Evolutionary conservation across 2,888 invertebrate genomes (phyloP).

Genomic region (Caradrina kadenii): DNA sequence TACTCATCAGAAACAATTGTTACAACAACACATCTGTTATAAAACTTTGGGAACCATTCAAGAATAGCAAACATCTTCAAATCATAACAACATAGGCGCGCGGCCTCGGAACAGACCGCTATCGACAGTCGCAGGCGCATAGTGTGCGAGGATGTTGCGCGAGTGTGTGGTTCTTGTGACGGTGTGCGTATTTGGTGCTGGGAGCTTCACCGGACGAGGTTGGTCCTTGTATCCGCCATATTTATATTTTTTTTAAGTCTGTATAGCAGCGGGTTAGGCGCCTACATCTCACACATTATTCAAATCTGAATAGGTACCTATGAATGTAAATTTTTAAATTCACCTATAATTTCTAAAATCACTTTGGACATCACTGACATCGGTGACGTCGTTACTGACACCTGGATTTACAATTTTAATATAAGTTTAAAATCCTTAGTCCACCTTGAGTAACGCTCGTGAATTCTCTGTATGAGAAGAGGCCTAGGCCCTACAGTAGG

Average conservation of each 20-base stretch:
- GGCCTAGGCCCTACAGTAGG: too few relatives aligned
- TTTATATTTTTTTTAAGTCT: not conserved
- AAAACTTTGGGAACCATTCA: conserved; percentile 73
- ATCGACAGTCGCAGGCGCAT: conserved; percentile 54
- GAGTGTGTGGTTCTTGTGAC: conserved; percentile 59
- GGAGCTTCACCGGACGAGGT: conserved; percentile 67
- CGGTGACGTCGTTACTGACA: too few relatives aligned
- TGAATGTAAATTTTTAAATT: too few relatives aligned
- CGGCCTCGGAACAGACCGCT: conserved; percentile 63
- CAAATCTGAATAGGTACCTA: too few relatives aligned
- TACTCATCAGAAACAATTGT: conserved; percentile 1
- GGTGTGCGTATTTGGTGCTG: conserved; percentile 59
- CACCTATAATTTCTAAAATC: too few relatives aligned
- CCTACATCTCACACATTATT: too few relatives aligned
- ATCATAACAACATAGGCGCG: conserved; percentile 76
- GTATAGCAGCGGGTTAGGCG: too few relatives aligned
- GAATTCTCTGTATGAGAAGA: too few relatives aligned
- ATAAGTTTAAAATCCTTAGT: too few relatives aligned
- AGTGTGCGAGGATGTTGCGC: conserved; percentile 50
- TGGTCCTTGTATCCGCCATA: conserved; percentile 22
- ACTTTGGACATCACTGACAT: too few relatives aligned
- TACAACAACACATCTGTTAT: not conserved
- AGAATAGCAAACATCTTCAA: conserved; percentile 69
- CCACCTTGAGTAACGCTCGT: too few relatives aligned
- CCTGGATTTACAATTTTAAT: too few relatives aligned